A percentile compares a stretch with the other conserved stretches of the same genome.
phyloP scores from a whole-genome alignment of 1,140 invertebrate species.

The Delia radicum region DNA sequence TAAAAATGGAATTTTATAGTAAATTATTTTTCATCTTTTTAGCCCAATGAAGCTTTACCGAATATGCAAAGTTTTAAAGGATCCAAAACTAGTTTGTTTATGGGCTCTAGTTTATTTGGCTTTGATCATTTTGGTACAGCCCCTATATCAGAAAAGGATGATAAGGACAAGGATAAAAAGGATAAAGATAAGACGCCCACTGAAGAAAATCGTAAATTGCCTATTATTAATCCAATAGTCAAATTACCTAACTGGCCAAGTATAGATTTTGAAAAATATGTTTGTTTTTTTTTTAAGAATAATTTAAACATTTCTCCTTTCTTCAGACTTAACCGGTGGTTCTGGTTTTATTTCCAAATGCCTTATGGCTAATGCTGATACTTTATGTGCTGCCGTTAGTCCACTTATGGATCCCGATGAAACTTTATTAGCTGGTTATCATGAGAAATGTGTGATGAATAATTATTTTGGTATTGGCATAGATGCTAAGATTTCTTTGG shows the following conservation, averaged over 20 bases:
- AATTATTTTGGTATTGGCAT: slow-evolving; percentile 99
- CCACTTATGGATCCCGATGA: slow-evolving; percentile 91
- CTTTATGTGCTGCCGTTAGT: slow-evolving; percentile 90
- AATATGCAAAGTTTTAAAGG: slow-evolving; percentile 63
- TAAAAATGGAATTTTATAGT: not conserved
- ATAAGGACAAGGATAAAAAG: slow-evolving; percentile 38
- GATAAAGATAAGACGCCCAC: slow-evolving; percentile 53
- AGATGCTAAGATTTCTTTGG: slow-evolving; percentile 96
- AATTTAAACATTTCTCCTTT: not conserved
- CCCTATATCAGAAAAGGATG: slow-evolving; percentile 30
- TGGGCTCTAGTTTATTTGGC: slow-evolving; percentile 50
- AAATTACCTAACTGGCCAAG: slow-evolving; percentile 84
- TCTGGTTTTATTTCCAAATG: slow-evolving; percentile 86
- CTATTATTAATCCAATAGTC: slow-evolving; percentile 88
- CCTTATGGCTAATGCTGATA: slow-evolving; percentile 93
- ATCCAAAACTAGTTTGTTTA: slow-evolving; percentile 59
- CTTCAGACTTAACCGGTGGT: slow-evolving; percentile 64
- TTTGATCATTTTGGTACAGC: slow-evolving; percentile 40
- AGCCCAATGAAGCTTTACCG: slow-evolving; percentile 56
- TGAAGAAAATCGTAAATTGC: slow-evolving; percentile 69
- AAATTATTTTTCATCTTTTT: slow-evolving; percentile 34
- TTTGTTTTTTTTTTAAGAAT: not conserved
- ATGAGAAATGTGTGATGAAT: slow-evolving; percentile 96
- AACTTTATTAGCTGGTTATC: slow-evolving; percentile 86
- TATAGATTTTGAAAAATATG: slow-evolving; percentile 43